Conservation (phyloP, 2,888 invertebrate genomes). For the Hedychridium roseum region DNA sequence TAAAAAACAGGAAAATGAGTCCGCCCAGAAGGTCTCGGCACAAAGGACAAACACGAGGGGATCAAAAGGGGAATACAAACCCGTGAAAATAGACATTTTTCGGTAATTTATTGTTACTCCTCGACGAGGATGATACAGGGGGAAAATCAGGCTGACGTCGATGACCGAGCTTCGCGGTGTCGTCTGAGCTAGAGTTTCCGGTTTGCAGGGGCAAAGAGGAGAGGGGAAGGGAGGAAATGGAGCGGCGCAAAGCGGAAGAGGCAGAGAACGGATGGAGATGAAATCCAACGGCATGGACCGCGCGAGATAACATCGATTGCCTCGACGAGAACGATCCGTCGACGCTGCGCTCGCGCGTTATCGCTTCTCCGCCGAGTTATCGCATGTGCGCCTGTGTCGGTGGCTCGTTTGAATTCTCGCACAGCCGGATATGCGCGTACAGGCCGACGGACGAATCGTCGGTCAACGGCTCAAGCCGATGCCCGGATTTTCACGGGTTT, state of each 20-base stretch:
- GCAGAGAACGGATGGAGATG: slow-evolving; percentile 5
- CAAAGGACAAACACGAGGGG: too few relatives aligned
- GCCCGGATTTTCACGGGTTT: slow-evolving; percentile 28
- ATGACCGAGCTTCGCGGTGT: too few relatives aligned
- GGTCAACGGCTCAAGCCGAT: too few relatives aligned
- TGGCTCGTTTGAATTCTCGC: slow-evolving; percentile 56
- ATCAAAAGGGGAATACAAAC: too few relatives aligned
- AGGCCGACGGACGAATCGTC: too few relatives aligned
- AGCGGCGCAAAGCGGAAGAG: slow-evolving; percentile 1
- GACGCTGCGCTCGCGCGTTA: slow-evolving; percentile 35
- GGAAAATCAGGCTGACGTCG: too few relatives aligned
- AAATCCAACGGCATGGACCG: slow-evolving; percentile 9
- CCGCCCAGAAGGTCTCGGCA: too few relatives aligned
- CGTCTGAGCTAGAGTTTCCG: too few relatives aligned
- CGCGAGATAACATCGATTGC: slow-evolving; percentile 37
- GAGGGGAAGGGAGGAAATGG: slow-evolving; percentile 3
- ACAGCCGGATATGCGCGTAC: slow-evolving; percentile 50
- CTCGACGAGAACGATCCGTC: slow-evolving; percentile 33
- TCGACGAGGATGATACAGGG: too few relatives aligned
- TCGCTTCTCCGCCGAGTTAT: slow-evolving; percentile 33
- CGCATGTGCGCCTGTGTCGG: too few relatives aligned
- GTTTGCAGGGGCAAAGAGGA: slow-evolving; percentile 1
- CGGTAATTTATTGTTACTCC: too few relatives aligned
- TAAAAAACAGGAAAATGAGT: too few relatives aligned
- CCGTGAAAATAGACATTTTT: slow-evolving; percentile 23